Evolutionary conservation across 2,797 vertebrate species (phyloP), one percentile per base, ranked within the genome.

Genomic region (Pseudocheirus occidentalis): DNA sequence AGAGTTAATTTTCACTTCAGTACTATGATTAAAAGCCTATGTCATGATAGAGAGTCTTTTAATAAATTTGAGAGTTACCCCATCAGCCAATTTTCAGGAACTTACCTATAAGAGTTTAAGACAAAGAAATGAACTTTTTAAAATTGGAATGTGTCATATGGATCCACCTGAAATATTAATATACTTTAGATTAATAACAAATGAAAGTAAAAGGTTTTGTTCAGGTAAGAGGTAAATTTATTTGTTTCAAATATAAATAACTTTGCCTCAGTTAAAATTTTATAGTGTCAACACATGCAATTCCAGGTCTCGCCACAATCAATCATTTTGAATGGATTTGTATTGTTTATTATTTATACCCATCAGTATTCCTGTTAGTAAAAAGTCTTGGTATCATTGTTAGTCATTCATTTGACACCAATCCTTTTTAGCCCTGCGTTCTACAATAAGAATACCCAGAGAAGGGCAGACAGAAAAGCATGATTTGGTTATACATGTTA

Each of bases 191-290:
- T 59, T 96, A 90, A 16, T 21, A 9, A 57, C 18, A 40, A 62
- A 53, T 56, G 94, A 87, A 95, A 89, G 14, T 1, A 53, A 93
- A 13, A 9, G 55, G 3, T 31, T 92, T 66, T 54, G 94, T 1
- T 62, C 14, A 95, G 93, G 34, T 92, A 81, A 93, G 21, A 46
- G 73, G 62, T 58, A 62, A 14, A 93, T 94, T 92, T 46, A 46
- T 87, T 46, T 87, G 21, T 87, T 46, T 50, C 73, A 87, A 46
- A 87, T 46, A 87, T 50, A 18, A 50, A 50, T 46, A 50, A 46
- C 40, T 87, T 50, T 87, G 24, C 24, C 3, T 87, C 21, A 50
- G 4, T 87, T 87, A 87, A 50, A 46, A 50, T 40, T 46, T 46
- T 11, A 1, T 87, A 50, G 9, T 46, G 21, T 50, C 24, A 27